Evolutionary conservation across 2,797 vertebrate species (phyloP), one percentile per base, ranked within the genome.

Genomic region (Toxotes lorentzi): DNA sequence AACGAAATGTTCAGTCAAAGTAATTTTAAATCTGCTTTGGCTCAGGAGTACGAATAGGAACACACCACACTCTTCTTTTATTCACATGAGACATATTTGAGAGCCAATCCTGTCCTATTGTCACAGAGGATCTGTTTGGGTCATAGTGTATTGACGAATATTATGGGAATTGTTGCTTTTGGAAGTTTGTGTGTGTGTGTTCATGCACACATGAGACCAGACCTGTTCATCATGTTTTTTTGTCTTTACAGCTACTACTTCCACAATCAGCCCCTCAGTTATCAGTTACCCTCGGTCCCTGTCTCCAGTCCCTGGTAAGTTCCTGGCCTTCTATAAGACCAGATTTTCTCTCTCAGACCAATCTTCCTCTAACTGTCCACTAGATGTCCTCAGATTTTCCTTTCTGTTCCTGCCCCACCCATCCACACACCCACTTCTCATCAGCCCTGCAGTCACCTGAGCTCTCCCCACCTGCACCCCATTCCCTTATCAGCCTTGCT

Each of bases 21-120:
- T 17, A 8, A 19, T 53, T 70, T 43, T 34, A 47, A 67, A 53
- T 69, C 60, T 27, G 53, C 41, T 69, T 35, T 34, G 32, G 27
- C 60, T 71, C 41, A 69, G 41, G 48, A 57, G 45, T 51, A 50
- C 67, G 62, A 78, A 63, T 54, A 32, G 43, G 38, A 21, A 83
- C 40, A 70, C 75, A 61, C 17, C 23, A 14, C 4, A 5, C 54
- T 71, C 32, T 35, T 64, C n/a, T 71, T 73, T 74, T 65, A 79
- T 81, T 59, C 65, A 32, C 71, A 45, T 43, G 59, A 76, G 76
- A 62, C 59, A 27, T 27, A 23, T 68, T 74, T 81, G 40, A 54
- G 59, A 76, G 47, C 38, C 43, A 60, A 53, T 72, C 63, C 69
- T 72, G 23, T 64, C 47, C 75, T 65, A 51, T 76, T 85, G 82